Evolutionary conservation across 2,797 vertebrate genomes (phyloP), one percentile per base, ranked within the genome.

Genomic region (Neolamprologus multifasciatus): DNA sequence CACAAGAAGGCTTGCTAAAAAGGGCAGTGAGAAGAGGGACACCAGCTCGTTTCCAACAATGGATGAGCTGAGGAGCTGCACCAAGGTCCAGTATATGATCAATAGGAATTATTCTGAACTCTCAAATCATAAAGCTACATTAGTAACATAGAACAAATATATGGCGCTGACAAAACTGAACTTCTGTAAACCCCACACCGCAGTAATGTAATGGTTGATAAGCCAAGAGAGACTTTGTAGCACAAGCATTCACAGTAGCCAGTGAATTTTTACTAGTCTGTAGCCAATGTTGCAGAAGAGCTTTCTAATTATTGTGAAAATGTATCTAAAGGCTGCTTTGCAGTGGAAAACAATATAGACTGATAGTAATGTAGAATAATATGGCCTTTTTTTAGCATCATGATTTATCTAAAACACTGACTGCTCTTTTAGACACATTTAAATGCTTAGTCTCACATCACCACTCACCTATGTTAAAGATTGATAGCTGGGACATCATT

Each of bases 401-500:
- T 50, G 69, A 76, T n/a, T 31, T 4, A 76, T 31, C 43, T 50
- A n/a, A 31, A n/a, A 76, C 43, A 50, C 40, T 76, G 69, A 29
- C 43, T 50, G 43, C 23, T 76, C 7, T n/a, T 76, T 50, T 1
- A 50, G 69, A 76, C 26, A 31, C 26, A 48, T 74, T 31, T 74
- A 57, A 45, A 57, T 17, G 6, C 3, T 19, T 31, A 31, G 17
- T 11, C 40, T 33, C 38, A 80, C 29, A 14, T 51, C 57, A 64
- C 8, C 16, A 52, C 98, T 97, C 91, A 99, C 99, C 97, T 1
- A 96, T 97, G 69, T 96, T 97, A 91, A 98, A 99, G 88, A 98
- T 92, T 0, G 98, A 97, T 4, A 98, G 93, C 29, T 99, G 98
- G 36, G 98, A 98, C 94, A 99, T 97, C 98, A 98, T 99, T 8